Percentiles rank a stretch among this genome's conserved stretches.
Evolutionary conservation across 1,140 invertebrate species (phyloP).

Genomic region (Drosophila simulans): DNA sequence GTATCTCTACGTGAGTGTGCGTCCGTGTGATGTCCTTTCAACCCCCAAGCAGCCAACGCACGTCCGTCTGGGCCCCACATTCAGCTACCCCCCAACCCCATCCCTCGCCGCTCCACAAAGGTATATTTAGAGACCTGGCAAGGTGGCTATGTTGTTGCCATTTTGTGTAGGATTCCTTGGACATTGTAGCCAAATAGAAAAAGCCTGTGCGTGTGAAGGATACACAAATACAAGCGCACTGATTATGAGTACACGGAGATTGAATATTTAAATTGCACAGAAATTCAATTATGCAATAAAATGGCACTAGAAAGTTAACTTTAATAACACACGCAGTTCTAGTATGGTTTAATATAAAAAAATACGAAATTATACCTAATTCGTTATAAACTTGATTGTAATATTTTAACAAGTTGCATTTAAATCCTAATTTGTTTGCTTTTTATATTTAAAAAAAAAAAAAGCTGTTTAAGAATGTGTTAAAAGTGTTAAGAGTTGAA

Average conservation of each 20-base stretch:
- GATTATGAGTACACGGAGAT: slow-evolving; percentile 1
- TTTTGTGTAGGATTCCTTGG: slow-evolving; percentile 70
- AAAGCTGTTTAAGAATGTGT: too few relatives aligned
- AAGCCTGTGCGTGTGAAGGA: slow-evolving; percentile 38
- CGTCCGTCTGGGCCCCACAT: slow-evolving; percentile 62
- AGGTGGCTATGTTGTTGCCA: slow-evolving; percentile 61
- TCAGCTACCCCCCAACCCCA: slow-evolving; percentile 2
- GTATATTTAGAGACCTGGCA: slow-evolving; percentile 52
- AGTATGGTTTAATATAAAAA: too few relatives aligned
- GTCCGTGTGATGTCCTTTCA: slow-evolving; percentile 63
- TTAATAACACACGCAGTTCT: too few relatives aligned
- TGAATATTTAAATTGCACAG: background rate
- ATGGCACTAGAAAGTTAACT: background rate
- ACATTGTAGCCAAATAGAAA: slow-evolving; percentile 76
- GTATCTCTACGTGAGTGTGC: slow-evolving; percentile 37
- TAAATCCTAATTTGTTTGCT: too few relatives aligned
- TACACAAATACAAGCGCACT: slow-evolving; percentile 17
- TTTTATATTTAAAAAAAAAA: too few relatives aligned
- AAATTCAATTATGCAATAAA: background rate
- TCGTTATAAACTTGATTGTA: too few relatives aligned
- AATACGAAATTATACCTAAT: too few relatives aligned
- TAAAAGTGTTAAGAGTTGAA: too few relatives aligned
- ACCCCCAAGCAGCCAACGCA: slow-evolving; percentile 64
- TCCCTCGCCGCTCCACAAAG: slow-evolving; percentile 3
- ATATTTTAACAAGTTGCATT: too few relatives aligned